Evolutionary conservation across 2,797 vertebrate genomes (phyloP).

Genomic region (Sebastes diaconus): DNA sequence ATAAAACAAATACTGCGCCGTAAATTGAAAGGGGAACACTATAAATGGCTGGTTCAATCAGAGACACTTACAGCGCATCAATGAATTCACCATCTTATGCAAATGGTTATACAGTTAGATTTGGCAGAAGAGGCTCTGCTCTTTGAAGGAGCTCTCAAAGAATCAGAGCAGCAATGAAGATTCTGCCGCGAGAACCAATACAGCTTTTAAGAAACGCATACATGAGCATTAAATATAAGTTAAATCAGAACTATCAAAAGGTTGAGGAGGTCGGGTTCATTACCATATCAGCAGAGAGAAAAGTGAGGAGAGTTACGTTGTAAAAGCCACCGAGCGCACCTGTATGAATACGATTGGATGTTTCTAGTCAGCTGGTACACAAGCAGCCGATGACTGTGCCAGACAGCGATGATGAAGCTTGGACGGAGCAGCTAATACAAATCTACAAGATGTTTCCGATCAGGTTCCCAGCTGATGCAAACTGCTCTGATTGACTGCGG

Average conservation of each 20-base stretch:
- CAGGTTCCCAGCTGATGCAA: conserved; percentile 10
- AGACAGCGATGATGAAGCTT: background rate
- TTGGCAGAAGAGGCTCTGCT: background rate
- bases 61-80: background rate
- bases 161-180: background rate
- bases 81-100: background rate
- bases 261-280: background rate
- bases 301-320: background rate
- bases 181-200: background rate
- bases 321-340: background rate
- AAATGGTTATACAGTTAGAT: background rate
- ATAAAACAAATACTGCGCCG: background rate
- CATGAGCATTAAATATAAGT: background rate
- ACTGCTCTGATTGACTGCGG: conserved; percentile 14
- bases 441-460: background rate
- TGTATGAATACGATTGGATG: background rate
- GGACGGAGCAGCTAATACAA: background rate
- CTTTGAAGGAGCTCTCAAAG: background rate
- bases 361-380: background rate
- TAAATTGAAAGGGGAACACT: background rate
- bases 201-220: background rate
- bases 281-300: background rate
- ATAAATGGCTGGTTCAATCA: background rate
- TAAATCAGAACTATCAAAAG: background rate
- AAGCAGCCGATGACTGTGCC: background rate